Evolutionary conservation across 2,888 invertebrate species (phyloP).

Genomic region (Encarsia formosa): DNA sequence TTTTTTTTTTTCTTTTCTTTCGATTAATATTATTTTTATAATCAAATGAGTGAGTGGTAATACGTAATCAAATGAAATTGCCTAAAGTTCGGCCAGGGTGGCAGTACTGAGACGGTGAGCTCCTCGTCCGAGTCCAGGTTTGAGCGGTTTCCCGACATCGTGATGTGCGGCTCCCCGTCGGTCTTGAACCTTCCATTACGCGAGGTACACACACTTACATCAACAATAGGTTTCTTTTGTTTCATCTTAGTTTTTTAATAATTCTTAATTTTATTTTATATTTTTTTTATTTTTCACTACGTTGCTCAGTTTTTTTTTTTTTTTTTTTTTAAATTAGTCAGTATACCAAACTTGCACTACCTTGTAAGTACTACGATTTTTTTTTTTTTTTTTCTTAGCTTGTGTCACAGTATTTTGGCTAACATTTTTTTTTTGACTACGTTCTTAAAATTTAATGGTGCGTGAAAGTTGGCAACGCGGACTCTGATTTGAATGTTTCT

Average conservation of each 20-base stretch:
- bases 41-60: conserved; percentile 44
- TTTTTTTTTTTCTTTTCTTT: neutral
- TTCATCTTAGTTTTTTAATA: conserved; percentile 4
- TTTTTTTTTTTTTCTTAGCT: neutral
- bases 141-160: conserved; percentile 41
- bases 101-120: conserved; percentile 51
- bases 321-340: neutral
- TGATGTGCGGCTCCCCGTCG: conserved; percentile 48
- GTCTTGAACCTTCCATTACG: conserved; percentile 45
- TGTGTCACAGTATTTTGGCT: too few relatives aligned
- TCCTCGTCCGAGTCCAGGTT: conserved; percentile 51
- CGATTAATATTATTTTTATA: conserved; percentile 28
- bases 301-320: conserved; percentile 4
- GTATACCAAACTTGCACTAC: neutral
- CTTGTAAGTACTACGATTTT: neutral
- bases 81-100: conserved; percentile 52
- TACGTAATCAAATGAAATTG: conserved; percentile 52
- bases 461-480: too few relatives aligned
- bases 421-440: too few relatives aligned
- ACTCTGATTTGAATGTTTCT: too few relatives aligned
- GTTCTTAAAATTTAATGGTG: too few relatives aligned
- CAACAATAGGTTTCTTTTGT: conserved; percentile 18
- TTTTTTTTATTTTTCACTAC: neutral
- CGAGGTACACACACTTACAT: conserved; percentile 6
- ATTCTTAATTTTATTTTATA: neutral